A percentile compares a stretch with the other conserved stretches of the same genome.
phyloP scores from a whole-genome alignment of 2,113 vertebrate species.

The Egretta garzetta region DNA sequence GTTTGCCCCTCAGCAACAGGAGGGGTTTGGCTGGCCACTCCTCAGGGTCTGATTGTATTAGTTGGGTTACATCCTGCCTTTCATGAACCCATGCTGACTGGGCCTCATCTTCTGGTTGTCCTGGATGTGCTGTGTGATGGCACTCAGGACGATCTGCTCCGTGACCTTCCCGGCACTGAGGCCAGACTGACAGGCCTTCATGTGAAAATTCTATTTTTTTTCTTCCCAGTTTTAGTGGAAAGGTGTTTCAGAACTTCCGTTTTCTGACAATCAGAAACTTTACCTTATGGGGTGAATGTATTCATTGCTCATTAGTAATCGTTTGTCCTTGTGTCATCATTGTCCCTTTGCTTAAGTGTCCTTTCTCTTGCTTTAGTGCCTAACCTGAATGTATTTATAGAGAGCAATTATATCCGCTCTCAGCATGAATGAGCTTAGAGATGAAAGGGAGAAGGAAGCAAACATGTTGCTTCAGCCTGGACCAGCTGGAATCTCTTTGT shows the following conservation, averaged over 20 bases:
- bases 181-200: not conserved
- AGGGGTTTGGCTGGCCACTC: not conserved
- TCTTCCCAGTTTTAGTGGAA: not conserved
- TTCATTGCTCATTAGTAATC: slow-evolving; percentile 58
- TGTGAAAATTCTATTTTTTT: not conserved
- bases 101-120: too few species aligned
- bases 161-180: too few species aligned
- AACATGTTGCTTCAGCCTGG: slow-evolving; percentile 68
- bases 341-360: slow-evolving; percentile 65
- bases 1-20: not conserved
- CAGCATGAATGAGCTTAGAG: slow-evolving; percentile 67
- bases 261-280: slow-evolving; percentile 14
- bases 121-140: too few species aligned
- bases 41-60: not conserved
- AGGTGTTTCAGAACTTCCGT: not conserved
- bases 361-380: slow-evolving; percentile 61
- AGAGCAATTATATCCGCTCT: slow-evolving; percentile 65
- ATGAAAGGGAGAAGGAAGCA: slow-evolving; percentile 68
- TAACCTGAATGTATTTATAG: slow-evolving; percentile 71
- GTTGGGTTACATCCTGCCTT: not conserved
- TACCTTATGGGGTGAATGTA: slow-evolving; percentile 16
- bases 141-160: too few species aligned
- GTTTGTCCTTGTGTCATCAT: slow-evolving; percentile 48
- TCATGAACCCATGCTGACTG: too few species aligned
- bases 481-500: slow-evolving; percentile 71